phyloP scores from a whole-genome alignment of 2,797 vertebrate species.

The Gambusia yucatana region DNA sequence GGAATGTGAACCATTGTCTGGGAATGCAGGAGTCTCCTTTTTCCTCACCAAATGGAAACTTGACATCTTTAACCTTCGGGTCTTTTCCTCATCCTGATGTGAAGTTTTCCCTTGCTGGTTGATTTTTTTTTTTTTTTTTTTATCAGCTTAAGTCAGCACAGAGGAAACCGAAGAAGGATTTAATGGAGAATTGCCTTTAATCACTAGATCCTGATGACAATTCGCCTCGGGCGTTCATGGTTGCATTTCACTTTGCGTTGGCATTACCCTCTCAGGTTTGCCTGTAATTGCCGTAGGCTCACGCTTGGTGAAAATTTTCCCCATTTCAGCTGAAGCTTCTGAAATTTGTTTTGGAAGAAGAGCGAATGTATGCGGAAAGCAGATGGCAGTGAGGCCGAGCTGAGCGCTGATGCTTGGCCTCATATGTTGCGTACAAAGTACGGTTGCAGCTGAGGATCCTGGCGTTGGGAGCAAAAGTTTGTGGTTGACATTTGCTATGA shows the following conservation, averaged over 20 bases:
- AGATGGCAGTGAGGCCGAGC: conserved; percentile 74
- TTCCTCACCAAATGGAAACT: conserved; percentile 75
- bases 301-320: conserved; percentile 47
- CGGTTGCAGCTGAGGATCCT: conserved; percentile 45
- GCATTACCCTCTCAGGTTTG: conserved; percentile 44
- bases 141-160: conserved; percentile 48
- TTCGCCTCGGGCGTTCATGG: conserved; percentile 32
- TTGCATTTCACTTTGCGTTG: conserved; percentile 36
- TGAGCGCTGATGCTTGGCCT: conserved; percentile 62
- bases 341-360: conserved; percentile 58
- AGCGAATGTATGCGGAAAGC: conserved; percentile 63
- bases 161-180: conserved; percentile 29
- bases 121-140: conserved; percentile 22
- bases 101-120: conserved; percentile 39
- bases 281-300: conserved; percentile 36
- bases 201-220: conserved; percentile 35
- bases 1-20: conserved; percentile 85
- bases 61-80: conserved; percentile 59
- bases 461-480: conserved; percentile 52
- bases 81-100: conserved; percentile 41
- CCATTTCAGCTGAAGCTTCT: conserved; percentile 48
- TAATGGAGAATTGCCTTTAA: conserved; percentile 34
- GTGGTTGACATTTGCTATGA: conserved; percentile 51
- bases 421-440: conserved; percentile 46
- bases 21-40: conserved; percentile 81